These are phyloP conservation scores for Coregonus suidteri DNA, from an alignment of 2,797 vertebrate species.

Conservation along the genomic window DNA sequence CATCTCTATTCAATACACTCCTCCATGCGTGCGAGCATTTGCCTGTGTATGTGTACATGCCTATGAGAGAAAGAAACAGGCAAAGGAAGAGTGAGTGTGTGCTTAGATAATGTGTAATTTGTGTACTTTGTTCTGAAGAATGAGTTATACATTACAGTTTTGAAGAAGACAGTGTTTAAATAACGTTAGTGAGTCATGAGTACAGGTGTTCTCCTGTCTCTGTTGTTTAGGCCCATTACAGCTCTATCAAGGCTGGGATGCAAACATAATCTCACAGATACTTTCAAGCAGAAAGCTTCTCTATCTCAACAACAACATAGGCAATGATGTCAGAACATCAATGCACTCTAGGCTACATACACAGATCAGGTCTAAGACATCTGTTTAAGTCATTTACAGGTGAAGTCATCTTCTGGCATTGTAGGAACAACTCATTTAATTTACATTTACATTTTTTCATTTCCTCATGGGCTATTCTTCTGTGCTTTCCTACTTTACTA, in stretches of 20 bases:
- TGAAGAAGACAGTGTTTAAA: not conserved
- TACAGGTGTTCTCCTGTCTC: not conserved
- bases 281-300: not conserved
- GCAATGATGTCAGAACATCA: not conserved
- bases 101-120: not conserved
- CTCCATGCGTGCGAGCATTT: not conserved
- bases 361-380: constrained; percentile 5
- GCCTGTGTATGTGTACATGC: not conserved
- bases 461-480: not conserved
- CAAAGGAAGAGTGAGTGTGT: not conserved
- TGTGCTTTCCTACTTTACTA: not conserved
- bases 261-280: not conserved
- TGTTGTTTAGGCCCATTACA: constrained; percentile 9
- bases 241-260: not conserved
- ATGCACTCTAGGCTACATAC: not conserved
- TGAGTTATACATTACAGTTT: not conserved
- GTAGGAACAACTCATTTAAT: not conserved
- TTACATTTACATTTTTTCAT: not conserved
- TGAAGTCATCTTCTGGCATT: not conserved
- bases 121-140: not conserved
- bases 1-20: not conserved
- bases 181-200: not conserved
- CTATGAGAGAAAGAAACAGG: not conserved
- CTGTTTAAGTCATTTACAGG: constrained; percentile 8
- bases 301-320: not conserved